Conservation (phyloP, 2,888 invertebrate species). For the Mycalesis mineus region DNA sequence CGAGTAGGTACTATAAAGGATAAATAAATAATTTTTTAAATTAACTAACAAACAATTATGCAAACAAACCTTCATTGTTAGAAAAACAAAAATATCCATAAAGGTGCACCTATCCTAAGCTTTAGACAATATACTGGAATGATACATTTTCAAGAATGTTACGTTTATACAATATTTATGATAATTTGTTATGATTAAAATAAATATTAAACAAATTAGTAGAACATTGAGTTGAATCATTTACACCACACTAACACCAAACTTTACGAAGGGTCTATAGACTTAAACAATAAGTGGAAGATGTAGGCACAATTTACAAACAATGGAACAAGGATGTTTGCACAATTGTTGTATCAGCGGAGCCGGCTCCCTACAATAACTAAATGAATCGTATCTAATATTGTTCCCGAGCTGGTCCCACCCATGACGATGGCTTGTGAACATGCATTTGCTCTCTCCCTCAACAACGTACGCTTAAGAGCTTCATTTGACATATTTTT, state of each 20-base stretch:
- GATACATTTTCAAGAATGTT: slow-evolving; percentile 76
- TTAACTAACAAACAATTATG: slow-evolving; percentile 58
- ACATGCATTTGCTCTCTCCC: slow-evolving; percentile 50
- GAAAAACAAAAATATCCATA: slow-evolving; percentile 48
- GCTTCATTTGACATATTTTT: background rate
- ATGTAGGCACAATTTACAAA: slow-evolving; percentile 34
- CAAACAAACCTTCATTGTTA: slow-evolving; percentile 47
- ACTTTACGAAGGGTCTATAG: slow-evolving; percentile 33
- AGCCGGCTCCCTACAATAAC: slow-evolving; percentile 61
- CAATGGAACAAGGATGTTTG: slow-evolving; percentile 48
- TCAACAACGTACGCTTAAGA: slow-evolving; percentile 10
- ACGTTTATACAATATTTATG: slow-evolving; percentile 50
- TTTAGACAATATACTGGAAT: slow-evolving; percentile 76
- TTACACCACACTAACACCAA: slow-evolving; percentile 36
- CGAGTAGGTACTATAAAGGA: slow-evolving; percentile 50
- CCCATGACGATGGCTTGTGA: slow-evolving; percentile 77
- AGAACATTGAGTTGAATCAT: slow-evolving; percentile 31
- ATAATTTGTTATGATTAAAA: slow-evolving; percentile 33
- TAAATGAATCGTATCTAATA: slow-evolving; percentile 73
- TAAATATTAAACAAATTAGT: slow-evolving; percentile 34
- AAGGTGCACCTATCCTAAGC: slow-evolving; percentile 70
- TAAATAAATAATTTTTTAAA: slow-evolving; percentile 45
- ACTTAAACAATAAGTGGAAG: slow-evolving; percentile 37
- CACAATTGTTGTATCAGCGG: slow-evolving; percentile 56
- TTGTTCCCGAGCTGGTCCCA: slow-evolving; percentile 79